Conservation (phyloP, 1,140 invertebrate species). For the Diachasma alloeum region DNA sequence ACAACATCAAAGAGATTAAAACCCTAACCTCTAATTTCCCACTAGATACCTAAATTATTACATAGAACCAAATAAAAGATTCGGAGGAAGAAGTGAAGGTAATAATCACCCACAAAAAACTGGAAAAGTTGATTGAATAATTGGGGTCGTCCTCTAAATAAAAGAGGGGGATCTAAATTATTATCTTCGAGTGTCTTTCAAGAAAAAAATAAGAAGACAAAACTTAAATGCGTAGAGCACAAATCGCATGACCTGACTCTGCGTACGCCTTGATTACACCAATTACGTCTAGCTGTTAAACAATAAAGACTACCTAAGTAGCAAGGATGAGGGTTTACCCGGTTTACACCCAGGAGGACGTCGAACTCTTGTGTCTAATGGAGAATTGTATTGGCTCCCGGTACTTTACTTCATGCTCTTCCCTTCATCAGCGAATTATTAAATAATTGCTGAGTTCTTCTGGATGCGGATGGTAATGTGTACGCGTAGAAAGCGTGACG, state of each 20-base stretch:
- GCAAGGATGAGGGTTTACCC: not conserved
- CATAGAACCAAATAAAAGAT: not conserved
- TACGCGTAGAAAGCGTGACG: not conserved
- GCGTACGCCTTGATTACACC: constrained; percentile 34
- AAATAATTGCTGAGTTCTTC: not conserved
- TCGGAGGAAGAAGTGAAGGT: not conserved
- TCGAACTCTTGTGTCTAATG: constrained; percentile 16
- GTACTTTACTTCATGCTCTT: not conserved
- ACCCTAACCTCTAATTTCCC: not conserved
- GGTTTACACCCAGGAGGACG: constrained; percentile 12
- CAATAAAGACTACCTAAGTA: constrained; percentile 18
- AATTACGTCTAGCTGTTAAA: constrained; percentile 37
- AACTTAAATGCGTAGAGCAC: constrained; percentile 28
- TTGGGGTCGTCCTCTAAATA: not conserved
- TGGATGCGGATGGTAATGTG: not conserved
- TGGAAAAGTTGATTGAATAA: not conserved
- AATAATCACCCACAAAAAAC: not conserved
- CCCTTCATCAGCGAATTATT: not conserved
- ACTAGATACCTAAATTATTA: not conserved
- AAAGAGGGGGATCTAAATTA: not conserved
- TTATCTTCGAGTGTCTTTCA: not conserved
- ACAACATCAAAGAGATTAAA: not conserved
- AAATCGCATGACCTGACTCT: constrained; percentile 42
- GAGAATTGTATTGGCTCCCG: constrained; percentile 8
- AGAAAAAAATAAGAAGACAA: constrained; percentile 2